Base-by-base conservation (phyloP, 92 coral and sea anemone species). In the Anthopleura xanthogrammica region DNA sequence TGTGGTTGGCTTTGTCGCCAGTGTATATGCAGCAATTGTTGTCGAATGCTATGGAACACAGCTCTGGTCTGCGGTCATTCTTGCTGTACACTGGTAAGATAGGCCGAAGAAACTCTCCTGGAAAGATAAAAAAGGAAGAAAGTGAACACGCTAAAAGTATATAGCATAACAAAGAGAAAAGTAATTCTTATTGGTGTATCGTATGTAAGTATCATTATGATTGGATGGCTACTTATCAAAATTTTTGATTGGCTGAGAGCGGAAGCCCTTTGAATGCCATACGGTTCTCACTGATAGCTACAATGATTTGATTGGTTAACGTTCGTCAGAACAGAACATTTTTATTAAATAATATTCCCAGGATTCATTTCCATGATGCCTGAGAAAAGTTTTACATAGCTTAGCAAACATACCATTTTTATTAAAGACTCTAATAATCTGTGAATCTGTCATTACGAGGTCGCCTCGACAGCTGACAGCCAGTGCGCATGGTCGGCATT, bases 1-100 rank as follows among this genome's bases (percentile, higher is more conserved):
- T 89, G 85, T 91, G 94, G 81, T 95, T 95, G 68, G 98, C 98
- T 80, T 86, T 86, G 80, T 95, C 98, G 12, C 95, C 93, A 78
- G 90, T 86, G 85, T 94, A 92, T 62, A 95, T 79, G 74, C 86
- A 86, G 23, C 88, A 90, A n/a, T 80, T 86, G 66, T 75, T 83
- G 54, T 89, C 95, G 64, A 87, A 85, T 13, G 94, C 92, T 60
- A 95, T 79, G 65, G 98, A 90, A 43, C 95, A 88, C 29, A 95
- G 86, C 52, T 94, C 89, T 20, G 98, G 98, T 64, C 98, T 86
- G 88, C 90, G 90, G 86, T 95, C 98, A 82, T 84, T 85, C 89
- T 88, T 95, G 83, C 93, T 87, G 85, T 85, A 95, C 42, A 95
- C 90, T 20, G 98, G 98, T 52, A 95, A 80, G 80, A 95, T 92